Evolutionary conservation across 2,888 invertebrate genomes (phyloP).

Genomic region (Steinernema hermaphroditum): DNA sequence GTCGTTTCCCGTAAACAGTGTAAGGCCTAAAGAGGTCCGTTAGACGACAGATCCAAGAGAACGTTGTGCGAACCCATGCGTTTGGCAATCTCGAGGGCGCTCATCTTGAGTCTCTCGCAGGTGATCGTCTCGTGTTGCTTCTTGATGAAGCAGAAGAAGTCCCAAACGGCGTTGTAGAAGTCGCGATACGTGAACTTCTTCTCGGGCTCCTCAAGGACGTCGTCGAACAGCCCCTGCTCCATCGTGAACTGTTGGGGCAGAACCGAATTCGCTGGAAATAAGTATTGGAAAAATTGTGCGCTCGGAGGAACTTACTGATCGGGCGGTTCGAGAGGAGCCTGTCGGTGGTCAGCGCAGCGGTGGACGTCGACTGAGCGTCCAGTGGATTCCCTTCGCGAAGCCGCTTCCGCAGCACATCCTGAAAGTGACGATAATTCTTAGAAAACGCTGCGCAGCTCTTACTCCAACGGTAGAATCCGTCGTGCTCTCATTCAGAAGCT

Average conservation of each 20-base stretch:
- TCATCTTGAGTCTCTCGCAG: conserved; percentile 17
- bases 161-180: conserved; percentile 22
- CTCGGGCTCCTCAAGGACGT: neutral
- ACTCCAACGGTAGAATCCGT: conserved; percentile 13
- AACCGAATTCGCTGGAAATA: conserved; percentile 1
- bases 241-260: neutral
- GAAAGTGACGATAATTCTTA: neutral
- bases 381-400: conserved; percentile 10
- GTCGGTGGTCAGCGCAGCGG: neutral
- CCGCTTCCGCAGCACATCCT: conserved; percentile 22
- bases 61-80: conserved; percentile 19
- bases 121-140: conserved; percentile 16
- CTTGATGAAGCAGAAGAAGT: conserved; percentile 25
- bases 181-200: conserved; percentile 21
- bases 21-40: neutral
- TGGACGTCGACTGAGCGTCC: neutral
- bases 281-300: neutral
- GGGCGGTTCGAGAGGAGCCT: neutral
- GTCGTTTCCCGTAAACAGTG: conserved; percentile 9
- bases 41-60: neutral
- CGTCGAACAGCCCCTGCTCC: conserved; percentile 8
- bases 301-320: conserved; percentile 15
- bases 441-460: neutral
- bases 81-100: conserved; percentile 24
- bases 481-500: neutral